These are phyloP conservation scores for Drosophila insularis DNA, from an alignment of 1,140 invertebrate species.

Conservation along the genomic window DNA sequence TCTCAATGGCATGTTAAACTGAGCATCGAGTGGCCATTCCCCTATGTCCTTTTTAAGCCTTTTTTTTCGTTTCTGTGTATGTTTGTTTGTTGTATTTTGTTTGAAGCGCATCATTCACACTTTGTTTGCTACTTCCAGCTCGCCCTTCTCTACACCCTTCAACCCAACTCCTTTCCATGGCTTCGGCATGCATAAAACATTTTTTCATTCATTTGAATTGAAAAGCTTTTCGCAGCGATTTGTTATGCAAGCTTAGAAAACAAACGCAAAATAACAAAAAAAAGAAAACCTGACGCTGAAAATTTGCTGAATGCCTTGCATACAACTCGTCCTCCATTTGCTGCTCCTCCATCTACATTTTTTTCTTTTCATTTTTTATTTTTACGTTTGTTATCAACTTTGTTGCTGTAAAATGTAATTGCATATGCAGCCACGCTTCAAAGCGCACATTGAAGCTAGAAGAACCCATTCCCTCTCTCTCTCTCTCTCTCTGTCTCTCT, in stretches of 20 bases:
- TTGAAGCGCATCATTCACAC: slow-evolving; percentile 69
- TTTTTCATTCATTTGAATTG: slow-evolving; percentile 77
- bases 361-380: slow-evolving; percentile 17
- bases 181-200: slow-evolving; percentile 73
- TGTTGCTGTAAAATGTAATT: slow-evolving; percentile 77
- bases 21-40: slow-evolving; percentile 28
- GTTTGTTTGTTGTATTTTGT: slow-evolving; percentile 27
- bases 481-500: not conserved
- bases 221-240: slow-evolving; percentile 77
- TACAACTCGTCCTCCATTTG: slow-evolving; percentile 21
- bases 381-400: slow-evolving; percentile 75
- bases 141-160: not conserved
- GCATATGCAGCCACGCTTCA: slow-evolving; percentile 78
- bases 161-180: not conserved
- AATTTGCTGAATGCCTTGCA: slow-evolving; percentile 71
- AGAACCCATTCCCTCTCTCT: not conserved
- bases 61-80: not conserved
- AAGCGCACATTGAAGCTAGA: slow-evolving; percentile 56
- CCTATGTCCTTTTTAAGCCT: slow-evolving; percentile 25
- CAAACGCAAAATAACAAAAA: slow-evolving; percentile 56
- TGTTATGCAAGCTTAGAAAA: slow-evolving; percentile 80
- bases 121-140: slow-evolving; percentile 52
- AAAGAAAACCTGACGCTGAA: slow-evolving; percentile 71
- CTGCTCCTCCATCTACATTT: slow-evolving; percentile 19
- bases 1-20: slow-evolving; percentile 42